Percentiles rank a stretch among this genome's conserved stretches.
phyloP scores from a whole-genome alignment of 2,113 vertebrate species.

The Jacana jacana region DNA sequence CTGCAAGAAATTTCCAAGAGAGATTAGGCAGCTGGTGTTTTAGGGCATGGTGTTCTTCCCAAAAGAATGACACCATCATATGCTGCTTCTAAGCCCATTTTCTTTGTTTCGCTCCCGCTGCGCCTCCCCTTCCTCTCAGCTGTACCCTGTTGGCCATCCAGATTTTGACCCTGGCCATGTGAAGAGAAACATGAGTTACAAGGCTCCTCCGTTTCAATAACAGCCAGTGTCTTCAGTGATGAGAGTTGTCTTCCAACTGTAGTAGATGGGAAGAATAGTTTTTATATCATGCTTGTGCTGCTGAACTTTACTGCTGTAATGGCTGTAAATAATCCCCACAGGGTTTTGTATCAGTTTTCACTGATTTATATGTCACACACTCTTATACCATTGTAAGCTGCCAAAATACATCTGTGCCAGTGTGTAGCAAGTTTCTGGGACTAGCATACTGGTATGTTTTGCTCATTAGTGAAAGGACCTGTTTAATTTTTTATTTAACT shows the following conservation, averaged over 20 bases:
- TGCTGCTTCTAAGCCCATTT: not conserved
- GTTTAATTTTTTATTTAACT: slow-evolving; percentile 52
- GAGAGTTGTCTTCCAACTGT: not conserved
- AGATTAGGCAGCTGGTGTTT: not conserved
- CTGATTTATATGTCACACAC: not conserved
- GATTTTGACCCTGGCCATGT: not conserved
- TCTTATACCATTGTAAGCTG: not conserved
- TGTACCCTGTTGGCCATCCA: not conserved
- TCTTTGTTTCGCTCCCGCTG: not conserved
- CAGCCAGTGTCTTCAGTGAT: not conserved
- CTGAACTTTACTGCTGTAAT: slow-evolving; percentile 25
- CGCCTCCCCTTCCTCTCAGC: not conserved
- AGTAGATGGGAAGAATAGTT: not conserved
- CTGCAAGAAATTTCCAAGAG: not conserved
- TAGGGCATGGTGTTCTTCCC: not conserved
- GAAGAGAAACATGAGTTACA: not conserved
- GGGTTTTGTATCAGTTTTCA: slow-evolving; percentile 16
- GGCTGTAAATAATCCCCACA: slow-evolving; percentile 27
- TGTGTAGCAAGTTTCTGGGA: not conserved
- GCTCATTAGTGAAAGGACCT: not conserved
- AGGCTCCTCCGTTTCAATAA: not conserved
- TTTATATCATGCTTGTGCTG: not conserved
- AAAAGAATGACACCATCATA: not conserved
- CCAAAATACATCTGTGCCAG: not conserved
- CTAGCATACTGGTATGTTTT: not conserved